Evolutionary conservation across 2,113 vertebrate genomes (phyloP).

Genomic region (Sceloporus undulatus): DNA sequence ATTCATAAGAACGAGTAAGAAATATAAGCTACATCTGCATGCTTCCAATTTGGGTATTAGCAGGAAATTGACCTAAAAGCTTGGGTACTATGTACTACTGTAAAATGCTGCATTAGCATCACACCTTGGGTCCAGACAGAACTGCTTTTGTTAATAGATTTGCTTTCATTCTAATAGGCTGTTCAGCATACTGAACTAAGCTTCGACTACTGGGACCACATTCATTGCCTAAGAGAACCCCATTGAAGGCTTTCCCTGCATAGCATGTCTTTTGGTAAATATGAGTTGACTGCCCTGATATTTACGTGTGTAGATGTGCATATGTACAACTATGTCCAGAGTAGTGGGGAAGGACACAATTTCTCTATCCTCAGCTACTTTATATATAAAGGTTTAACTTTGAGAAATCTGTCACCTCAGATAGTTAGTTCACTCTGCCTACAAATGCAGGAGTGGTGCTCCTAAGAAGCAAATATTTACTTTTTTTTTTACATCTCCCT

Average conservation of each 20-base stretch:
- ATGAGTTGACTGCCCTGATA: too few species aligned
- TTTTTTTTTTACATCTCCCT: too few species aligned
- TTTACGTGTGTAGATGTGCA: too few species aligned
- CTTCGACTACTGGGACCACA: neutral
- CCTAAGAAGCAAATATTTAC: constrained; percentile 14
- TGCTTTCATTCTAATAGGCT: neutral
- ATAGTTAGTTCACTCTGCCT: too few species aligned
- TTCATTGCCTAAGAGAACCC: neutral
- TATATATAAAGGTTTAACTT: too few species aligned
- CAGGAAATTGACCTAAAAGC: neutral
- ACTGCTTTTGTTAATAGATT: too few species aligned
- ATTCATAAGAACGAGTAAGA: neutral
- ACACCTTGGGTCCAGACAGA: neutral
- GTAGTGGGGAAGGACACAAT: too few species aligned
- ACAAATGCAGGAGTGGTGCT: too few species aligned
- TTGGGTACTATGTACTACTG: neutral
- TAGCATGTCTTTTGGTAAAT: too few species aligned
- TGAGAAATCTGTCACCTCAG: too few species aligned
- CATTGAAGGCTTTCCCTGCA: neutral
- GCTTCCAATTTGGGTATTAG: neutral
- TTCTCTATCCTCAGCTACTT: too few species aligned
- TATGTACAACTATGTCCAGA: too few species aligned
- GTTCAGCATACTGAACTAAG: neutral
- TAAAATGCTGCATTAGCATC: neutral
- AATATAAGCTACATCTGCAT: neutral